Base-by-base conservation (phyloP, 1,140 invertebrate species). In the Euura lappo region DNA sequence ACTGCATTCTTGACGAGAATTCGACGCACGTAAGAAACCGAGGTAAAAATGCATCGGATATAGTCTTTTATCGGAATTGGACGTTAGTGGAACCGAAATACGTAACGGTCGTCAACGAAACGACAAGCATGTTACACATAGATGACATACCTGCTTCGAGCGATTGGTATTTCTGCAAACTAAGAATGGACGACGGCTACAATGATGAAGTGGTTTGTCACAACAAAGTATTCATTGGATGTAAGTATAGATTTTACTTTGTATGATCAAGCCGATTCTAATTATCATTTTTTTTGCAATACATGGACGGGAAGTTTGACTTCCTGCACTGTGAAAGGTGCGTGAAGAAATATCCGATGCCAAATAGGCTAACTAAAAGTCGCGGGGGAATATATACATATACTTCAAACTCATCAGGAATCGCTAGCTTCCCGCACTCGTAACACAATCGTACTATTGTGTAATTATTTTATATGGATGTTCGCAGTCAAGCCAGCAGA, bases 181-280 rank as follows among this genome's bases (percentile, higher is more conserved):
- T 89, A 44, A 82, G 70, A 73, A 47, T 79, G 69, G 51, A 78
- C 13, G 71, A 77, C 13, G 66, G 74, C 67, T 69, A 79, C 44
- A 76, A 76, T 44, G 80, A 81, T 71, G 80, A 79, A 74, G 79
- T 80, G 46, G 87, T 90, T 45, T 90, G 89, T 79, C 78, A 89
- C 4, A 91, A 90, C 77, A 86, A 84, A 76, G 89, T 90, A 74
- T 77, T 81, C 66, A 82, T 91, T 73, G 90, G 89, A 81, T 86
- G 89, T 90, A 83, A 90, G 89, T 87, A 43, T 3, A 60, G 51
- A 60, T 60, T 28, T 28, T 28, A 28, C 28, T 1, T 1, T 1
- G 28, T 28, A 28, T 28, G 28, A 28, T 28, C 0, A 28, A 28
- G 28, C 28, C 28, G 28, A 28, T 28, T 28, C 28, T 28, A 28